Base-by-base conservation (phyloP, 2,113 vertebrate genomes). In the Argyrosomus japonicus region DNA sequence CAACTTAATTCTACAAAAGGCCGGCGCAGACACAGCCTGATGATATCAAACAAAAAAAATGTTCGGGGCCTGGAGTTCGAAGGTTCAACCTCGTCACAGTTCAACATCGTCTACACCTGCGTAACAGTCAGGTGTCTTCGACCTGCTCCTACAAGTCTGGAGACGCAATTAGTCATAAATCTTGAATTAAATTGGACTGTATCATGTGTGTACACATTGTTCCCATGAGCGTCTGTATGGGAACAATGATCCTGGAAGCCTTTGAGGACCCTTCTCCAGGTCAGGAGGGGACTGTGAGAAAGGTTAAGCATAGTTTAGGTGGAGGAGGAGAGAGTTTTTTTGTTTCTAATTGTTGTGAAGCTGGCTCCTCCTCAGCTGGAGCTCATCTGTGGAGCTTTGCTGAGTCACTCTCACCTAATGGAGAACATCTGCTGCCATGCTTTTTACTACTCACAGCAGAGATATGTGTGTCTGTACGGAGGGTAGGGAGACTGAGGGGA, bases 361-460 rank as follows among this genome's bases (percentile, higher is more conserved):
- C 63, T 15, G 15, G 5, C 74, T 76, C 23, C 86, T 91, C 82
- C 86, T 91, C 82, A 83, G 88, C 88, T 89, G 87, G 79, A 82
- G 87, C 43, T 81, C 23, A 85, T 88, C 84, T 90, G 77, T 71
- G 77, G 86, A 81, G 80, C 82, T 88, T 72, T 89, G 83, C 92
- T 88, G 88, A 93, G 78, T 92, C 92, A 92, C 84, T 80, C 78
- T 72, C 61, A 79, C 62, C 69, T 87, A 91, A 92, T 90, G 82
- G 63, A 85, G 75, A 93, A 92, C 92, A 93, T 92, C 91, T 93
- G 93, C 89, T 89, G 80, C 85, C 68, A 40, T 79, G 79, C 81
- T 80, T 69, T 58, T 73, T 53, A 77, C 81, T 63, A 65, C 70
- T 74, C 61, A 40, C 76, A 78, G 86, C 80, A 70, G 63, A 84